Evolutionary conservation across 2,113 vertebrate species (phyloP).

Genomic region (Ardeotis arabs): DNA sequence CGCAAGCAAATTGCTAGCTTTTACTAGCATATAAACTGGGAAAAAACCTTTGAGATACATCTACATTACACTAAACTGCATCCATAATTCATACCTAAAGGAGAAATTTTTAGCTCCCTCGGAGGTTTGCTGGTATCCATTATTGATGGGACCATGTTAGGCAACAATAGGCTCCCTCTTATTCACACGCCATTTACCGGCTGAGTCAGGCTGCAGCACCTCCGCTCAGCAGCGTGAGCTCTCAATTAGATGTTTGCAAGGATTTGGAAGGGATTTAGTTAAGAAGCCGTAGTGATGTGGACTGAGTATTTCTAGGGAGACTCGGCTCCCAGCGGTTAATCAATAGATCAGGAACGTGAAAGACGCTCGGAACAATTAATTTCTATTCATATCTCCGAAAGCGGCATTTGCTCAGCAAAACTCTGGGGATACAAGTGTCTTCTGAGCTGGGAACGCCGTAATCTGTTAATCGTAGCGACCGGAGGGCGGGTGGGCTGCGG

Average conservation of each 20-base stretch:
- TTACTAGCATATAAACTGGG: slow-evolving; percentile 80
- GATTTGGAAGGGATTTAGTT: slow-evolving; percentile 71
- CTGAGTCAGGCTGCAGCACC: slow-evolving; percentile 50
- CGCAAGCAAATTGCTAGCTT: slow-evolving; percentile 77
- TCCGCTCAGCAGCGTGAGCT: slow-evolving; percentile 75
- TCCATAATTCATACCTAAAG: slow-evolving; percentile 92
- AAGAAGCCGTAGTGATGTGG: slow-evolving; percentile 63
- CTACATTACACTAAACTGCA: slow-evolving; percentile 83
- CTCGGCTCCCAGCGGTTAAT: slow-evolving; percentile 8
- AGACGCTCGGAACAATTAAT: neutral
- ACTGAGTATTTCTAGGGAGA: slow-evolving; percentile 51
- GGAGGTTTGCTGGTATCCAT: slow-evolving; percentile 82
- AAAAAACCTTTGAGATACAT: slow-evolving; percentile 80
- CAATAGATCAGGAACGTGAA: slow-evolving; percentile 11
- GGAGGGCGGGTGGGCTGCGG: neutral
- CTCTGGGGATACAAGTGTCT: neutral
- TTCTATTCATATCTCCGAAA: neutral
- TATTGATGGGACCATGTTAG: slow-evolving; percentile 87
- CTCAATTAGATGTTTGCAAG: slow-evolving; percentile 73
- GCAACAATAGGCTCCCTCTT: slow-evolving; percentile 76
- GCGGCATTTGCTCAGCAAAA: neutral
- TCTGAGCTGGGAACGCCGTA: accelerated
- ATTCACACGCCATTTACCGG: slow-evolving; percentile 81
- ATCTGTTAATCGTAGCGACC: neutral
- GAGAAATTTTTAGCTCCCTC: slow-evolving; percentile 85